Conservation (phyloP, 2,113 vertebrate species). For the Chaenogobius annularis region DNA sequence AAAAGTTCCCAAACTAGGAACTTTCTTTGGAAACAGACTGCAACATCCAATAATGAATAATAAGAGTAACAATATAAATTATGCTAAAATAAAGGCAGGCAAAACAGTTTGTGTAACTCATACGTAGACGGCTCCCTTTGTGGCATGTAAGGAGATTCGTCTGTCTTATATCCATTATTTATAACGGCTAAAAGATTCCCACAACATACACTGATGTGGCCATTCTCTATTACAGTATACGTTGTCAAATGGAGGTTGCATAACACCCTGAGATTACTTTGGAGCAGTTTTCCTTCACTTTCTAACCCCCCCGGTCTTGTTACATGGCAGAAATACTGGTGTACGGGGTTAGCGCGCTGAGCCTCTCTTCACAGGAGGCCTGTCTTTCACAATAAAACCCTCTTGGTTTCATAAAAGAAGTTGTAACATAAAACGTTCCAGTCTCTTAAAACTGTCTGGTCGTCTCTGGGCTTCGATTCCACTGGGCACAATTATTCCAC, state of each 20-base stretch:
- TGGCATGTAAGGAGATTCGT: not conserved
- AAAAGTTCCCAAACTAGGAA: too few relatives aligned
- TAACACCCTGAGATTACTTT: constrained; percentile 7
- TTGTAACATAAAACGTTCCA: constrained; percentile 57
- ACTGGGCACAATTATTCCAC: constrained; percentile 31
- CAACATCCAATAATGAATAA: too few relatives aligned
- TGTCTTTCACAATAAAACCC: constrained; percentile 50
- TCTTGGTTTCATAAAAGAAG: constrained; percentile 55
- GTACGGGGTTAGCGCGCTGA: constrained; percentile 28
- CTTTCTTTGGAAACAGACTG: too few relatives aligned
- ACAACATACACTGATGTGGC: not conserved
- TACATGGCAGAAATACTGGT: constrained; percentile 22
- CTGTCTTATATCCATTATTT: not conserved
- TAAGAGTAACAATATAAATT: too few relatives aligned
- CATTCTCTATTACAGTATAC: not conserved
- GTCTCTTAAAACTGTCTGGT: constrained; percentile 59
- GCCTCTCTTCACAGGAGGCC: constrained; percentile 39
- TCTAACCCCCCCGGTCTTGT: constrained; percentile 19
- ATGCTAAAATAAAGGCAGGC: too few relatives aligned
- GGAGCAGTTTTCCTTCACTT: constrained; percentile 10
- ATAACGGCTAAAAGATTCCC: not conserved
- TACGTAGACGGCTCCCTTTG: not conserved
- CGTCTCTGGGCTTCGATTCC: constrained; percentile 49
- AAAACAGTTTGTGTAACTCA: too few relatives aligned
- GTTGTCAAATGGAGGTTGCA: constrained; percentile 17